These are phyloP conservation scores for Troides aeacus DNA, from an alignment of 2,888 invertebrate genomes.

Conservation along the genomic window DNA sequence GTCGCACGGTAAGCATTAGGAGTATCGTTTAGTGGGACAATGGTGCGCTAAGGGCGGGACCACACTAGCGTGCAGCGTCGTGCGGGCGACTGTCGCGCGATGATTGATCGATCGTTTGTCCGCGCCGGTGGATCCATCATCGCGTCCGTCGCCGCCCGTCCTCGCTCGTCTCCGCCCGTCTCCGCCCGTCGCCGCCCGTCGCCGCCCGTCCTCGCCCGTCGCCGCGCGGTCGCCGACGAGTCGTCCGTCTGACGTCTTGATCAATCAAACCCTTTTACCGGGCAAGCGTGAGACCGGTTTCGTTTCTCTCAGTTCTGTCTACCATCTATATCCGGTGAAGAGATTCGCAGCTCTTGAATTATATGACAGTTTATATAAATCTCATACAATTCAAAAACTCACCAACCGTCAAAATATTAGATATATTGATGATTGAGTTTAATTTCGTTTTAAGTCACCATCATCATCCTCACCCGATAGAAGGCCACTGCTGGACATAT, in stretches of 20 bases:
- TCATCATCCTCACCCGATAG: too few relatives aligned
- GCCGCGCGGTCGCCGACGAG: constrained; percentile 36
- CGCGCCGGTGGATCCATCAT: constrained; percentile 37
- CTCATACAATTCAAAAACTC: too few relatives aligned
- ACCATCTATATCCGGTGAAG: too few relatives aligned
- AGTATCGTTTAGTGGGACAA: constrained; percentile 22
- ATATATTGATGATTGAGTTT: too few relatives aligned
- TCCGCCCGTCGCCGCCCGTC: constrained; percentile 21
- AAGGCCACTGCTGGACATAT: too few relatives aligned
- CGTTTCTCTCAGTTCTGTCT: neutral
- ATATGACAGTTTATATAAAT: too few relatives aligned
- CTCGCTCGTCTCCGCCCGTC: constrained; percentile 33
- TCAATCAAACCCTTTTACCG: constrained; percentile 42
- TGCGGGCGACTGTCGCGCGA: constrained; percentile 31
- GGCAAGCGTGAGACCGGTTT: constrained; percentile 22
- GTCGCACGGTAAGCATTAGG: too few relatives aligned
- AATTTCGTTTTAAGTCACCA: too few relatives aligned
- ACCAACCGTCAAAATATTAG: too few relatives aligned
- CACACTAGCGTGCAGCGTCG: constrained; percentile 31
- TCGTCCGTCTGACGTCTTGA: constrained; percentile 38
- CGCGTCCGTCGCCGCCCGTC: constrained; percentile 27
- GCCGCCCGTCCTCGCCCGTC: constrained; percentile 32
- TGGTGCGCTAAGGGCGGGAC: constrained; percentile 26
- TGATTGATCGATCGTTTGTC: constrained; percentile 46
- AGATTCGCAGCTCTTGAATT: too few relatives aligned